A percentile compares a stretch with the other conserved stretches of the same genome.
phyloP scores from a whole-genome alignment of 2,797 vertebrate genomes.

The Chloroceryle amazona region DNA sequence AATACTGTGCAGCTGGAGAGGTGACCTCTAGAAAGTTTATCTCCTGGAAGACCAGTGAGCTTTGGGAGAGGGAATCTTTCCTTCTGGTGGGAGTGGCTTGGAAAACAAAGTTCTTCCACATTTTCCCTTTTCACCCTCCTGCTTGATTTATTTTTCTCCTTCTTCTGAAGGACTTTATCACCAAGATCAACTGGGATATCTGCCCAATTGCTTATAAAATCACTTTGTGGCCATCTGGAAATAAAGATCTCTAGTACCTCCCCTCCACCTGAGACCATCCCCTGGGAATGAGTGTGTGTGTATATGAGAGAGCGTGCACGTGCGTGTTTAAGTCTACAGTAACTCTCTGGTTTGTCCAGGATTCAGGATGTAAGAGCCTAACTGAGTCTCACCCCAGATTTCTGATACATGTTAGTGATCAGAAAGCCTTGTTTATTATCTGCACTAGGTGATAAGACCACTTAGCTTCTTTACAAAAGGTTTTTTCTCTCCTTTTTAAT shows the following conservation, averaged over 20 bases:
- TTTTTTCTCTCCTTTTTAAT: not conserved
- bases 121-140: not conserved
- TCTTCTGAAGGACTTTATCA: not conserved
- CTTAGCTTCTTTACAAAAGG: not conserved
- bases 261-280: not conserved
- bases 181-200: not conserved
- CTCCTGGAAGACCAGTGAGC: not conserved
- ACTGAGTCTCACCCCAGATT: not conserved
- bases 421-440: not conserved
- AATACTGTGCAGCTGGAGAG: not conserved
- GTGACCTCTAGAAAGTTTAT: not conserved
- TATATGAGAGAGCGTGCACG: too few species aligned
- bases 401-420: not conserved
- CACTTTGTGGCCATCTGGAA: not conserved
- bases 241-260: not conserved
- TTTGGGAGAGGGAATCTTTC: not conserved
- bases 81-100: not conserved
- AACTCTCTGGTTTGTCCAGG: not conserved
- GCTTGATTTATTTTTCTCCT: not conserved
- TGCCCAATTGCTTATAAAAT: not conserved
- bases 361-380: not conserved
- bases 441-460: fast-evolving
- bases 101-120: not conserved
- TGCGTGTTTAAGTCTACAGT: not conserved
- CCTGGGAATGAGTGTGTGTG: not conserved